These are phyloP conservation scores for Papilio aristodemus DNA, from an alignment of 1,140 invertebrate species.

Conservation along the genomic window DNA sequence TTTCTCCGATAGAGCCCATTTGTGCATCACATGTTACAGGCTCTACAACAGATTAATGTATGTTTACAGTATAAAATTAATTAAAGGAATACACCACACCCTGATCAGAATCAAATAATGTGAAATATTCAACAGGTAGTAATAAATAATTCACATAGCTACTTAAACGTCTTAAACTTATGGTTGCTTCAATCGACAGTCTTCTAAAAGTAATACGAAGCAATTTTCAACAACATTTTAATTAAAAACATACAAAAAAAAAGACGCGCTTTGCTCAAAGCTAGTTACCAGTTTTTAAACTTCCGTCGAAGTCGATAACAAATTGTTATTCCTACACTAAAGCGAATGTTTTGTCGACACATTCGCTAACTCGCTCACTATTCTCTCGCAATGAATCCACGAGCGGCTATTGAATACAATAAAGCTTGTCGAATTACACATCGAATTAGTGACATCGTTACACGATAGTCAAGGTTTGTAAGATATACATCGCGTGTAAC, in stretches of 20 bases:
- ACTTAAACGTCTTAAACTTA: background rate
- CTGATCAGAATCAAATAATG: too few relatives aligned
- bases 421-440: conserved; percentile 26
- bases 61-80: too few relatives aligned
- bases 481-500: background rate
- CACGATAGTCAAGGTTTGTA: background rate
- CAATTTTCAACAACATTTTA: background rate
- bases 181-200: background rate
- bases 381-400: conserved; percentile 31
- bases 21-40: too few relatives aligned
- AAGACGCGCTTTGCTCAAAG: background rate
- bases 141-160: too few relatives aligned
- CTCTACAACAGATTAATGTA: too few relatives aligned
- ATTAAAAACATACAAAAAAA: background rate
- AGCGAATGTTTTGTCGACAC: conserved; percentile 32
- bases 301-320: conserved; percentile 12
- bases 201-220: background rate
- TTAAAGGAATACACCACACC: too few relatives aligned
- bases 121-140: too few relatives aligned
- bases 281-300: conserved; percentile 24
- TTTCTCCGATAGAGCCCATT: too few relatives aligned
- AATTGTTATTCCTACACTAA: conserved; percentile 32
- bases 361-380: conserved; percentile 30
- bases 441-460: conserved; percentile 16
- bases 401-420: conserved; percentile 34